phyloP scores from a whole-genome alignment of 2,888 invertebrate species.

The Antheraea assamensis region DNA sequence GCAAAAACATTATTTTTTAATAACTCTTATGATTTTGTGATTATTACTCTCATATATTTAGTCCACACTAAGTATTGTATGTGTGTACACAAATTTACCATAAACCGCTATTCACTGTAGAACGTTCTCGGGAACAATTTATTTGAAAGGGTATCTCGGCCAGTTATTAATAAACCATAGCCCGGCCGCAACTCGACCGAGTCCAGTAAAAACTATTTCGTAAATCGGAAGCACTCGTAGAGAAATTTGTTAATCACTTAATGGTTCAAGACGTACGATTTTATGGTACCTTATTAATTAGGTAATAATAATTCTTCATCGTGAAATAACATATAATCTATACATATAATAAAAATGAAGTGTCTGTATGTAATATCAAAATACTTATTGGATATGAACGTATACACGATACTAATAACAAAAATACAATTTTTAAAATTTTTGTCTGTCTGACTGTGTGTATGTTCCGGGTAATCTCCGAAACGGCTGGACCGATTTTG shows the following conservation, averaged over 20 bases:
- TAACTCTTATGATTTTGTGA: too few species aligned
- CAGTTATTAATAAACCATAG: slow-evolving; percentile 18
- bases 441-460: too few species aligned
- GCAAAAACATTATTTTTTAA: background rate
- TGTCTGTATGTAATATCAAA: too few species aligned
- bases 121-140: slow-evolving; percentile 22
- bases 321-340: too few species aligned
- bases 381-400: too few species aligned
- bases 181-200: background rate
- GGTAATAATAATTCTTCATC: background rate
- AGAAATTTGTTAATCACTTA: background rate
- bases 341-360: too few species aligned
- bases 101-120: slow-evolving; percentile 15
- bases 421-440: too few species aligned
- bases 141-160: slow-evolving; percentile 22
- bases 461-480: too few species aligned
- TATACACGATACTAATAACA: too few species aligned
- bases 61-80: background rate
- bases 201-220: background rate
- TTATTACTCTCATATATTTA: background rate
- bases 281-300: background rate
- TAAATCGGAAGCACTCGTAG: slow-evolving; percentile 5
- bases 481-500: too few species aligned
- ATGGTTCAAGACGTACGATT: background rate
- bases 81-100: background rate